These are phyloP conservation scores for human (Homo sapiens) DNA, from an alignment of 2,113 vertebrate genomes.

Conservation along the genomic window DNA sequence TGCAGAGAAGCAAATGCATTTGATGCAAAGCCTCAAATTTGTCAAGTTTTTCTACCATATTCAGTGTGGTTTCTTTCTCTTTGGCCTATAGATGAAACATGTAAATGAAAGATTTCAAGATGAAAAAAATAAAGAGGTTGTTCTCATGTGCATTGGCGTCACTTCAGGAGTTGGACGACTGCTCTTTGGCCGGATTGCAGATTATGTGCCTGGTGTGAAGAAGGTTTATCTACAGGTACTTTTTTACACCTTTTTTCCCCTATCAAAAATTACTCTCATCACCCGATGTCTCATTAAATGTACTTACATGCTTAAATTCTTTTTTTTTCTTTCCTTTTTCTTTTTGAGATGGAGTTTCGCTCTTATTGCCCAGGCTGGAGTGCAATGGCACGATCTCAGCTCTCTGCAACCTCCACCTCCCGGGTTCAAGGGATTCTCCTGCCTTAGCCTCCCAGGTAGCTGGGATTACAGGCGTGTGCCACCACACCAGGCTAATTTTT, in stretches of 20 bases:
- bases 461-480: no score
- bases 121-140: conserved; percentile 88
- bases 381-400: no score
- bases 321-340: neutral
- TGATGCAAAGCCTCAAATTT: neutral
- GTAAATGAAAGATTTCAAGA: conserved; percentile 90
- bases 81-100: conserved; percentile 90
- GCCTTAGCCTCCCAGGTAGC: no score
- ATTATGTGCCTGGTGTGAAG: conserved; percentile 93
- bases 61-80: conserved; percentile 31
- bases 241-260: neutral
- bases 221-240: conserved; percentile 97
- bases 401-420: no score
- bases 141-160: conserved; percentile 95
- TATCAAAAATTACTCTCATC: neutral
- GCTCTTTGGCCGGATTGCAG: conserved; percentile 93
- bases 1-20: neutral
- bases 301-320: neutral
- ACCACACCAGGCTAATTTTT: no score
- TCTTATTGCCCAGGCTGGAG: no score
- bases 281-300: neutral
- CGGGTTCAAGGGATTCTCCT: no score
- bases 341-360: no score
- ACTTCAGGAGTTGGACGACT: conserved; percentile 94
- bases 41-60: neutral